Base-by-base conservation (phyloP, 1,140 invertebrate genomes). In the Panagrolaimus sp. region DNA sequence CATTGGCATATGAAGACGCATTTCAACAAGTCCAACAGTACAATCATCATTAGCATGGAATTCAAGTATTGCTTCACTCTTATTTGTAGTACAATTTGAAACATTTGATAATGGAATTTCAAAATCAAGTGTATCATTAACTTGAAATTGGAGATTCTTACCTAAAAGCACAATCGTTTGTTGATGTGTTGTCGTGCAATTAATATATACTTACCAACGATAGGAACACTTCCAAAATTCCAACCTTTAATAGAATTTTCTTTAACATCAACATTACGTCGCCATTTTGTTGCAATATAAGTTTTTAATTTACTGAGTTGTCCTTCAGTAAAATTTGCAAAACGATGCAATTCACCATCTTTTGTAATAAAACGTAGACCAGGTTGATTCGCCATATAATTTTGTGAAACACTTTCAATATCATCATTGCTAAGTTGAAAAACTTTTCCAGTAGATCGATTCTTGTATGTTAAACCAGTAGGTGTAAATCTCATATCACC, bases 21-120 rank as follows among this genome's bases (percentile, higher is more conserved):
- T 92, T 86, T 99, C 96, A 88, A 94, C 91, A 63, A 99, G 85
- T 79, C 91, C 92, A 0, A 98, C 92, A 7, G 94, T 90, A 2
- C 93, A 93, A 85, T 99, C 96, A 83, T 99, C 96, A 86, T 98
- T 98, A 85, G 92, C 91, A 88, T 98, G 95, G 84, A 98, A 98
- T 84, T 98, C 96, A 38, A 99, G 83, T 9, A 93, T 96, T 1
- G 98, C 92, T 88, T 99, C 96, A 86, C 97, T 98, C 83, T 99
- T 99, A 20, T 48, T 42, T 8, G 91, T 91, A 4, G 89, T 92
- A 81, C 93, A 95, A 76, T 97, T 92, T 1, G 92, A 96, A 0
- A 99, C 95, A 87, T 98, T 90, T 68, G 90, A 89, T 2, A 99
- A 81, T 0, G 96, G 96, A 77, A 99, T 90, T 86, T 99, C 96